Conservation (phyloP, 2,888 invertebrate genomes). For the Mimachlamys varia region DNA sequence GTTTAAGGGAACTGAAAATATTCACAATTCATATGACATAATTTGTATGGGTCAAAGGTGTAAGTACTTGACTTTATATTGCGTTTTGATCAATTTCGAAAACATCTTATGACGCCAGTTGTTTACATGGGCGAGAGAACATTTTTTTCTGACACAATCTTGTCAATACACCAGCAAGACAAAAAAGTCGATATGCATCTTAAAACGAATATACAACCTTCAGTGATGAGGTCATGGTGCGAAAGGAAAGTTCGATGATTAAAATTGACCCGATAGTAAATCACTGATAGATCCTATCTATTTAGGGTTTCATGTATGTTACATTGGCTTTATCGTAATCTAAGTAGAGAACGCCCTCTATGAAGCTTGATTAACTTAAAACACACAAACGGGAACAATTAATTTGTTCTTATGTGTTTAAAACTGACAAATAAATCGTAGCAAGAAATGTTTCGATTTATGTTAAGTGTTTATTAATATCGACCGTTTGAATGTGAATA, state of each 20-base stretch:
- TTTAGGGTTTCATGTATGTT: background rate
- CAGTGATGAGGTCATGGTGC: background rate
- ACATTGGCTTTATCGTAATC: background rate
- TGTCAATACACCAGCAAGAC: no score
- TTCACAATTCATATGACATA: no score
- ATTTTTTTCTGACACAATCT: no score
- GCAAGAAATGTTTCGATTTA: background rate
- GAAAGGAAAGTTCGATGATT: background rate
- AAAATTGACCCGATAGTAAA: background rate
- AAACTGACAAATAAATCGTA: background rate
- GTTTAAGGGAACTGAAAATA: no score
- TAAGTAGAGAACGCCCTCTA: background rate
- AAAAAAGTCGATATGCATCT: no score
- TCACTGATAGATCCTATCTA: background rate
- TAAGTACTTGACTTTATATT: no score
- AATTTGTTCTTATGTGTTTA: no score
- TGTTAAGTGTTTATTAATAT: background rate
- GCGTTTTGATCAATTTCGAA: no score
- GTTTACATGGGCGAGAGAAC: no score
- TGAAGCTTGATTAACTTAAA: background rate
- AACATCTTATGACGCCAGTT: no score
- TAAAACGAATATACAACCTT: background rate
- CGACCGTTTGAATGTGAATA: background rate
- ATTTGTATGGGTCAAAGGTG: no score
- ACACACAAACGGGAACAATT: background rate